Evolutionary conservation across 2,797 vertebrate species (phyloP), one percentile per base, ranked within the genome.

Genomic region (Halcyon badia): DNA sequence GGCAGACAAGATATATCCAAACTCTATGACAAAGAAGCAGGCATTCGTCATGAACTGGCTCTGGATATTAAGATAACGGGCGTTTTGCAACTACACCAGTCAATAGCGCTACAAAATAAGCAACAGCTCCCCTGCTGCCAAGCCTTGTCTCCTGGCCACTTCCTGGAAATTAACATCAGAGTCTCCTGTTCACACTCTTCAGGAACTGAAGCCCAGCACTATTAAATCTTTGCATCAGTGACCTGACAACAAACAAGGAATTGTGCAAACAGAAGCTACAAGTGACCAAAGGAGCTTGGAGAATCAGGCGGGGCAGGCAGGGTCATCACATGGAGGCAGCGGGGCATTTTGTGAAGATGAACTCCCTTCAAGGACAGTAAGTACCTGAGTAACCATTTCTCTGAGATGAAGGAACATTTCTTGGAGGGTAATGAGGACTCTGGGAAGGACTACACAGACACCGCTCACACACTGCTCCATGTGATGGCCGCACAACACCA

Each of bases 321-420:
- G 33, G 44, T 11, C 3, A 1, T 14, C 30, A 9, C 0, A 2
- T 0, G 1, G 58, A 22, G 31, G 31, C 14, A 48, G 58, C 7
- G 3, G 60, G 10, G 5, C 24, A 21, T 31, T 39, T 66, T 4
- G 33, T 65, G 41, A 49, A 61, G 64, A 39, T 16, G 9, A 62
- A 39, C 24, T 39, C 37, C 31, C 37, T 46, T 35, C 20, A 35
- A 41, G 58, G 28, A 44, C 30, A 30, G 33, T 5, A 11, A 33
- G 41, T 2, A 0, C 15, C 26, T 20, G 14, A 13, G 64, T 14
- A 46, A 31, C 57, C n/a, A 4, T 9, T 39, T 46, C 42, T 46
- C 51, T 20, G 24, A 10, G 44, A n/a, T 1, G 28, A 25, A 35
- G 37, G 42, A 57, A 80, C 0, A 0, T 15, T 62, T 75, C 56